A percentile compares a stretch with the other conserved stretches of the same genome.
phyloP scores from a whole-genome alignment of 2,113 vertebrate genomes.

The Enhydra lutris region DNA sequence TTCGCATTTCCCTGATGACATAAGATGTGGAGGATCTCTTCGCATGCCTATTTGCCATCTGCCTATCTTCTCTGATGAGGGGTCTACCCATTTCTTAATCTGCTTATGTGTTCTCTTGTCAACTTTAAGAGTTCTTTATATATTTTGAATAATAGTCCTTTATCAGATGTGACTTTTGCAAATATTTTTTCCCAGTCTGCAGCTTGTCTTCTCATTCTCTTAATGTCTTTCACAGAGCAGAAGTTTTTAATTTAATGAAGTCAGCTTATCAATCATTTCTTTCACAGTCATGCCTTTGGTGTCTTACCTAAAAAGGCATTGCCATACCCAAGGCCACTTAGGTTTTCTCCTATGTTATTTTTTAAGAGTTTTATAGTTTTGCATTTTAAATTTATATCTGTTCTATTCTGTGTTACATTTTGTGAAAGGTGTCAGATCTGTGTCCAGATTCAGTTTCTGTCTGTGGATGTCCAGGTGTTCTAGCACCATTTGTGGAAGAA shows the following conservation, averaged over 20 bases:
- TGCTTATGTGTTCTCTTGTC: neutral
- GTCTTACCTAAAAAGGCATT: neutral
- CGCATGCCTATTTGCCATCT: neutral
- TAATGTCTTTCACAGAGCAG: neutral
- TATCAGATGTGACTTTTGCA: neutral
- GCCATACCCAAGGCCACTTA: neutral
- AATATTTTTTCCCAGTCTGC: neutral
- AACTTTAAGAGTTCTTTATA: neutral
- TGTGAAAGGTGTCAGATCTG: neutral
- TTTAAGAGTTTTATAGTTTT: neutral
- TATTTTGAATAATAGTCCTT: neutral
- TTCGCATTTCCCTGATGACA: neutral
- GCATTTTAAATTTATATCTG: neutral
- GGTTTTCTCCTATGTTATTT: neutral
- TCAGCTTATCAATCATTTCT: neutral
- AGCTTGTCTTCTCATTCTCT: neutral
- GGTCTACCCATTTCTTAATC: neutral
- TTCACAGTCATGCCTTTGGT: neutral
- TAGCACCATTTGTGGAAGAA: neutral
- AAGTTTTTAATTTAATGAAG: neutral
- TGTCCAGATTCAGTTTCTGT: neutral
- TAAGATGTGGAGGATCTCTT: neutral
- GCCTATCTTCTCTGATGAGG: neutral
- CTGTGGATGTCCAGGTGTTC: neutral
- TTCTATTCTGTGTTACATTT: neutral